phyloP scores from a whole-genome alignment of 2,888 invertebrate genomes.

The Synanthedon formicaeformis region DNA sequence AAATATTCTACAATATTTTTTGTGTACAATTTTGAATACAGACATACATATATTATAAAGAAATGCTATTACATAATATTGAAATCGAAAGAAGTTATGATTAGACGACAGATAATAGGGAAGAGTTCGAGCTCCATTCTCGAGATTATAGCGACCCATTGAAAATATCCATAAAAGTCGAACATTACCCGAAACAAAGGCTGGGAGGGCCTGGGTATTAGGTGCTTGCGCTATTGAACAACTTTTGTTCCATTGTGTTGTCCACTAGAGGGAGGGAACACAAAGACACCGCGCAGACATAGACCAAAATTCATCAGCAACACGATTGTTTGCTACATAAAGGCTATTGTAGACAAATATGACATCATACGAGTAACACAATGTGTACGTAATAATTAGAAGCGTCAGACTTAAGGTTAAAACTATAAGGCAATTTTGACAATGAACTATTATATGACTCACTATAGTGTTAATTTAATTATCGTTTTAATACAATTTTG shows the following conservation, averaged over 20 bases:
- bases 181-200: conserved; percentile 69
- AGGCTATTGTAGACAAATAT: conserved; percentile 68
- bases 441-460: no score
- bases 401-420: conserved; percentile 3
- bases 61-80: no score
- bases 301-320: conserved; percentile 71
- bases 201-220: conserved; percentile 64
- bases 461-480: no score
- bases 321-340: conserved; percentile 70
- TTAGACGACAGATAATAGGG: conserved; percentile 23
- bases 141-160: conserved; percentile 67
- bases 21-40: no score
- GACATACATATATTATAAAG: no score
- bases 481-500: no score
- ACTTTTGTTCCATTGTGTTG: conserved; percentile 69
- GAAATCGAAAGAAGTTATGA: no score
- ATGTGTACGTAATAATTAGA: conserved; percentile 64
- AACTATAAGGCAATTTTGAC: no score
- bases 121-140: conserved; percentile 56
- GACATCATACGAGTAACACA: conserved; percentile 54
- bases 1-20: no score
- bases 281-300: conserved; percentile 67
- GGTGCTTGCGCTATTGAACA: conserved; percentile 69
- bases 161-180: conserved; percentile 71
- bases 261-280: conserved; percentile 58